Conservation (phyloP, 2,888 invertebrate genomes). For the Alloplasta piceator region DNA sequence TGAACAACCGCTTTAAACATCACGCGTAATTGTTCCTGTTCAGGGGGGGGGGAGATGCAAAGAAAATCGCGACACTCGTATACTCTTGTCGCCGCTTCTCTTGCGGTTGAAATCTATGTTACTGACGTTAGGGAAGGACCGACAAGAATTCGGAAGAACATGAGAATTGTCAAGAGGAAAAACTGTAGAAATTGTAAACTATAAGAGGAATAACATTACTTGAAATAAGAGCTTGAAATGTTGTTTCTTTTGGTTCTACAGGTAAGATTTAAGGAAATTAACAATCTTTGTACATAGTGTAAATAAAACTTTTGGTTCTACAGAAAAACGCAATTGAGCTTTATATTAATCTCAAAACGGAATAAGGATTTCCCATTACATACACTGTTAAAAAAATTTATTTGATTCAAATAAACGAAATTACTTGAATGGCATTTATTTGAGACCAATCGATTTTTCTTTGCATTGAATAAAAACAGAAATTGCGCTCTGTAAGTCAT, state of each 20-base stretch:
- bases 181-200: neutral
- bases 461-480: no score
- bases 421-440: no score
- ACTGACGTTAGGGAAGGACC: slow-evolving; percentile 15
- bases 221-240: slow-evolving; percentile 33
- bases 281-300: slow-evolving; percentile 21
- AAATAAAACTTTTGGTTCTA: slow-evolving; percentile 27
- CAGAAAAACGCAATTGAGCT: slow-evolving; percentile 39
- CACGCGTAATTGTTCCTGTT: slow-evolving; percentile 22
- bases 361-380: no score
- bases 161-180: neutral
- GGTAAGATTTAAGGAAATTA: slow-evolving; percentile 14
- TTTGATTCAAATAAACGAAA: no score
- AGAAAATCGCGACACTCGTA: slow-evolving; percentile 43
- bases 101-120: slow-evolving; percentile 2
- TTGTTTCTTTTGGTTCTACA: slow-evolving; percentile 40
- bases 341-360: slow-evolving; percentile 26
- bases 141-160: neutral
- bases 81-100: slow-evolving; percentile 23
- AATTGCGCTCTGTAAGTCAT: no score
- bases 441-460: no score
- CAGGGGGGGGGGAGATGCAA: slow-evolving; percentile 34
- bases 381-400: no score
- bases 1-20: slow-evolving; percentile 11
- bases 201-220: slow-evolving; percentile 1